phyloP scores from a whole-genome alignment of 1,140 invertebrate species.

The Nasonia giraulti region DNA sequence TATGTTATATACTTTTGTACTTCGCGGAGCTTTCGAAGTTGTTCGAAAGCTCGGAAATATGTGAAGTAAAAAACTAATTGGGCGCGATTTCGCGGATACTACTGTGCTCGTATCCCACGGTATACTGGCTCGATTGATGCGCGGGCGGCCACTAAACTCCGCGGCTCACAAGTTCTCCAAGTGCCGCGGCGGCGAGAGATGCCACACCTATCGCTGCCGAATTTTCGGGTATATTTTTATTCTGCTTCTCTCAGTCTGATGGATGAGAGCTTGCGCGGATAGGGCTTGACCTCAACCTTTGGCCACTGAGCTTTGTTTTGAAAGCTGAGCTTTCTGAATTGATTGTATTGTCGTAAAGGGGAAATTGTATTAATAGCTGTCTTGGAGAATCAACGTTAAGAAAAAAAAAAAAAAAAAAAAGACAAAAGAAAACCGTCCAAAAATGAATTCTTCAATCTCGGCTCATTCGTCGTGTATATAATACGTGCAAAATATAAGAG shows the following conservation, averaged over 20 bases:
- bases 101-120: constrained; percentile 10
- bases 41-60: constrained; percentile 31
- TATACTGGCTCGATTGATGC: constrained; percentile 68
- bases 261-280: background rate
- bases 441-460: too few relatives aligned
- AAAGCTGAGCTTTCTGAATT: too few relatives aligned
- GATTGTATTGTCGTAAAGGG: too few relatives aligned
- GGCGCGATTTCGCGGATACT: background rate
- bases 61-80: background rate
- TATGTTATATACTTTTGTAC: background rate
- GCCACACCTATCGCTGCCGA: background rate
- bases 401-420: too few relatives aligned
- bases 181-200: constrained; percentile 52
- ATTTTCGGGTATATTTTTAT: background rate
- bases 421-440: too few relatives aligned
- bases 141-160: constrained; percentile 70
- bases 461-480: too few relatives aligned
- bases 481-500: background rate
- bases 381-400: too few relatives aligned
- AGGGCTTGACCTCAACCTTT: background rate
- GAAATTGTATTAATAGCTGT: too few relatives aligned
- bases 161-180: constrained; percentile 64
- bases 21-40: constrained; percentile 14
- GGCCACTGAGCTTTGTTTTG: background rate
- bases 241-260: too few relatives aligned